Base-by-base conservation (phyloP, 1,140 invertebrate genomes). In the Vanessa tameamea region DNA sequence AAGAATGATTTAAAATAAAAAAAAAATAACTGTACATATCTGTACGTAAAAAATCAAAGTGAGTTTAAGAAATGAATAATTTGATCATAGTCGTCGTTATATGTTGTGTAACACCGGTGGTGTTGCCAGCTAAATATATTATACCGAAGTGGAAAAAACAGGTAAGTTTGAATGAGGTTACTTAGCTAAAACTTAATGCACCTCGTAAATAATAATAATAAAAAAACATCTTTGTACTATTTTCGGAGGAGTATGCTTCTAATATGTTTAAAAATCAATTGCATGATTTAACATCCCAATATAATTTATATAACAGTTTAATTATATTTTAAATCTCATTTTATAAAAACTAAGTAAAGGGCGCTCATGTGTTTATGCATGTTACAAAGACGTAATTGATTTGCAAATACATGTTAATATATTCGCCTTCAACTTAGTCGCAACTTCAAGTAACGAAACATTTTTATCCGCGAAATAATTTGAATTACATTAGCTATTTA, bases 141-240 rank as follows among this genome's bases (percentile, higher is more conserved):
- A 93, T 97, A 61, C 96, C 96, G 3, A 96, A 97, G 84, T 97
- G 96, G 96, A 97, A 97, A 85, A 96, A 97, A 86, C 95, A 95
- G 93, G 95, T 95, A 88, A 84, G 87, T 82, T 72, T 74, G 59
- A 53, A 57, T 69, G 47, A 53, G 16, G 51, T n/a, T 65, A 57
- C 11, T 59, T 13, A 3, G 11, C 12, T 16, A 23, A 47, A 14
- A 47, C 67, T 26, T 53, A 73, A 55, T 11, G n/a, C 16, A 16
- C n/a, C n/a, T 20, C 6, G 37, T 43, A 43, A 43, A 43, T 43
- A 43, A 43, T 43, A 43, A 31, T 31, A 43, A 43, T 11, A 43
- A 43, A 43, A 11, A 43, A 43, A 8, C 0, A 43, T 0, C 37
- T 43, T 43, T 7, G 9, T 43, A 31, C 26, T 31, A 31, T 31